phyloP scores from a whole-genome alignment of 2,888 invertebrate species.

The Micoletzkya japonica region DNA sequence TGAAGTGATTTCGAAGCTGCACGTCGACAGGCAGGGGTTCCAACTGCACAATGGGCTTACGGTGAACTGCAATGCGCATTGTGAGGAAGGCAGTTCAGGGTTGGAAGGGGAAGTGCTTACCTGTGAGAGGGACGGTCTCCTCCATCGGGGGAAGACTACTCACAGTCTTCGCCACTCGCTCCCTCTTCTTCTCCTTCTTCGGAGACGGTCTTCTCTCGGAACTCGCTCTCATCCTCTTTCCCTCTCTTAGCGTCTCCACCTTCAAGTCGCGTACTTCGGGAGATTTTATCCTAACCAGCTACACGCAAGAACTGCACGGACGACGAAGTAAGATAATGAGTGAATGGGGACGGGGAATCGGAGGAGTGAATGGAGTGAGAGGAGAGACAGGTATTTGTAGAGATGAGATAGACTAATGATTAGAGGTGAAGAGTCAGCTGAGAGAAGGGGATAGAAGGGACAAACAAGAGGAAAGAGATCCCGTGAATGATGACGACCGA shows the following conservation, averaged over 20 bases:
- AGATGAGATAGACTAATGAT: neutral
- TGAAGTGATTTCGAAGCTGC: slow-evolving; percentile 11
- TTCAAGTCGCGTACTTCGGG: no score
- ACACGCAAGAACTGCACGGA: neutral
- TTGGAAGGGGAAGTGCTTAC: no score
- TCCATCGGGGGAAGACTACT: no score
- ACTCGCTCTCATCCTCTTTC: no score
- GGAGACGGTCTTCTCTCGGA: slow-evolving; percentile 18
- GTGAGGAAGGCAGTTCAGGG: no score
- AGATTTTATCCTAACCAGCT: no score
- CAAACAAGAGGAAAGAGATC: no score
- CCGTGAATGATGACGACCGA: no score
- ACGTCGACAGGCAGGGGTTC: slow-evolving; percentile 20
- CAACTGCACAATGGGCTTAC: neutral
- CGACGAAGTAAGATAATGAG: neutral
- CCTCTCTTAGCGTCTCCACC: no score
- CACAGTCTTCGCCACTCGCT: neutral
- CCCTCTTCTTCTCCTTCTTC: slow-evolving; percentile 18
- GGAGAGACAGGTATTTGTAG: slow-evolving; percentile 6
- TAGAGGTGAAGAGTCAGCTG: neutral
- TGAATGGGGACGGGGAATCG: neutral
- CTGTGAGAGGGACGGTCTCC: no score
- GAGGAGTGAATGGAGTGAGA: neutral
- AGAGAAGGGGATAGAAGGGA: neutral
- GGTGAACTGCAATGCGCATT: slow-evolving; percentile 17